Conservation (phyloP, 2,888 invertebrate genomes). For the Leptopilina drosophilae region DNA sequence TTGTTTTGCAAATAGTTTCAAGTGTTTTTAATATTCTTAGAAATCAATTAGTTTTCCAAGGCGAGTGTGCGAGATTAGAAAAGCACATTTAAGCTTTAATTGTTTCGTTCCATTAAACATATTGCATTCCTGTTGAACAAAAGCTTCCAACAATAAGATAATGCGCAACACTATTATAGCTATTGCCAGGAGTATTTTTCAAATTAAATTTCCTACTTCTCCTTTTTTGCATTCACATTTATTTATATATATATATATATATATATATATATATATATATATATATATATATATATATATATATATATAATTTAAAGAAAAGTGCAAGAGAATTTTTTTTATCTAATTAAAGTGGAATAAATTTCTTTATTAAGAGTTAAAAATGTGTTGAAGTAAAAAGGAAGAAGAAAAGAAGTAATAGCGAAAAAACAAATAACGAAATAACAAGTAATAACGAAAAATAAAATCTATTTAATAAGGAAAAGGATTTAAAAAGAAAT, state of each 20-base stretch:
- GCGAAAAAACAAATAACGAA: no score
- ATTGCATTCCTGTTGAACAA: conserved; percentile 53
- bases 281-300: no score
- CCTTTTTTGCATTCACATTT: background rate
- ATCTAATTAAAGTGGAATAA: background rate
- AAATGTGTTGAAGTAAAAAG: no score
- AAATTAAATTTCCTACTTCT: conserved; percentile 7
- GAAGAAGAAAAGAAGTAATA: no score
- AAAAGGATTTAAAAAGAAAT: no score
- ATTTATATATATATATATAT: no score
- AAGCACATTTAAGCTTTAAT: conserved; percentile 4
- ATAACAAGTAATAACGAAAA: no score
- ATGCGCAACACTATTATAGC: background rate
- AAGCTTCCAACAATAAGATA: conserved; percentile 45
- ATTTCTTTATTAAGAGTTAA: no score
- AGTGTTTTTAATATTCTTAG: background rate
- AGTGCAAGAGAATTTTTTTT: background rate
- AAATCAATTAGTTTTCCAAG: background rate
- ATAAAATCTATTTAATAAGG: no score
- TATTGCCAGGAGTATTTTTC: background rate
- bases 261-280: no score
- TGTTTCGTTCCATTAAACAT: conserved; percentile 60
- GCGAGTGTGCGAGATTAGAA: background rate
- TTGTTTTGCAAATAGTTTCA: background rate
- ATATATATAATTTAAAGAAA: background rate